A percentile compares a stretch with the other conserved stretches of the same genome.
phyloP scores from a whole-genome alignment of 2,888 invertebrate genomes.

The Endotricha flammealis region DNA sequence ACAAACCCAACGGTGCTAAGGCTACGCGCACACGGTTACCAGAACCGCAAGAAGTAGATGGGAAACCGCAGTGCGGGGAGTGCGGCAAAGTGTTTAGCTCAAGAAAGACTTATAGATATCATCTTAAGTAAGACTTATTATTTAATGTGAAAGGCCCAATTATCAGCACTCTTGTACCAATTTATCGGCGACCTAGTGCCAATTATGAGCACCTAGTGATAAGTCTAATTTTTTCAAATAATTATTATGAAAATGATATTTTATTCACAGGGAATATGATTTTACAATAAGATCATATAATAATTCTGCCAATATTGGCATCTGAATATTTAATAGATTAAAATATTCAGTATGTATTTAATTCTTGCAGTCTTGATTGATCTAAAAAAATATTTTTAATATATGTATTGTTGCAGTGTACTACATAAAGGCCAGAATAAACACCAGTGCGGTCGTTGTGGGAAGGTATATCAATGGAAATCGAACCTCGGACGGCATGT shows the following conservation, averaged over 20 bases:
- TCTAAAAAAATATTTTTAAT: neutral
- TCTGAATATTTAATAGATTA: no score
- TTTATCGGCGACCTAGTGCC: no score
- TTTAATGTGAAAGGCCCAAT: no score
- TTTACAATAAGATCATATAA: no score
- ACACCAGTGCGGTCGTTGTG: slow-evolving; percentile 63
- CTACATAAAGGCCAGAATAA: slow-evolving; percentile 62
- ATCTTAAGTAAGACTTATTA: slow-evolving; percentile 65
- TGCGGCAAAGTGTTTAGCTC: slow-evolving; percentile 68
- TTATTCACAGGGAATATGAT: no score
- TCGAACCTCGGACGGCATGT: slow-evolving; percentile 64
- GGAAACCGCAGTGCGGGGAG: slow-evolving; percentile 50
- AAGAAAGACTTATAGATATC: slow-evolving; percentile 59
- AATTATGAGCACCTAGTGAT: no score
- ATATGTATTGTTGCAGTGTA: slow-evolving; percentile 37
- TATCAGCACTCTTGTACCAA: no score
- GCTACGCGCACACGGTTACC: slow-evolving; percentile 26
- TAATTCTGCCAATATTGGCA: no score
- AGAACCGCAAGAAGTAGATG: no score
- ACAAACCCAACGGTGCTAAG: neutral
- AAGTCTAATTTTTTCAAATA: no score
- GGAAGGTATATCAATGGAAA: slow-evolving; percentile 69
- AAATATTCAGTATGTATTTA: slow-evolving; percentile 8
- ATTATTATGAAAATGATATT: no score
- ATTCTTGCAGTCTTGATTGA: neutral